phyloP scores from a whole-genome alignment of 2,113 vertebrate genomes.

The Varanus komodoensis region DNA sequence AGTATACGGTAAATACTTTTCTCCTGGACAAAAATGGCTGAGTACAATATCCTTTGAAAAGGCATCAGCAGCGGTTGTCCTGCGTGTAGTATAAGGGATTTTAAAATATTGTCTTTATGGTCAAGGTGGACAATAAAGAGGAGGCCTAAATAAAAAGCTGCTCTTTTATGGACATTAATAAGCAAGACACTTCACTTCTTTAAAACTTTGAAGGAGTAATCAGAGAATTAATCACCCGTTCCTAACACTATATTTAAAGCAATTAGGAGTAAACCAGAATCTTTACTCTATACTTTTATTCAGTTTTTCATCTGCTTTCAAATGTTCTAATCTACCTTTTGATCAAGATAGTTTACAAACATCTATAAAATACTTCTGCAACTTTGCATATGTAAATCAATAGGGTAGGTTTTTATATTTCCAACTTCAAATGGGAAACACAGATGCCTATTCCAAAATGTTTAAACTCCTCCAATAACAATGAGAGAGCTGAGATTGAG shows the following conservation, averaged over 20 bases:
- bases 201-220: background rate
- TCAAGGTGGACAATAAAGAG: background rate
- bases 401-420: too few species aligned
- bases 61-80: background rate
- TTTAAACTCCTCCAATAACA: too few species aligned
- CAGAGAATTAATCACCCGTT: background rate
- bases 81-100: background rate
- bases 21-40: background rate
- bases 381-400: too few species aligned
- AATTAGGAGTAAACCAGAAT: background rate
- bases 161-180: background rate
- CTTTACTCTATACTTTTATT: background rate
- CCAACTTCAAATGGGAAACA: too few species aligned
- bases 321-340: background rate
- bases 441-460: too few species aligned
- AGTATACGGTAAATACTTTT: background rate
- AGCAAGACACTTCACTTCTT: background rate
- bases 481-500: too few species aligned
- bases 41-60: background rate
- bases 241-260: background rate
- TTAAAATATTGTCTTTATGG: background rate
- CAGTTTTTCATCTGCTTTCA: background rate
- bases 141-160: background rate
- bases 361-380: background rate
- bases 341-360: background rate